Percentiles rank a stretch among this genome's conserved stretches.
Evolutionary conservation across 1,140 invertebrate genomes (phyloP).

Genomic region (Achroia grisella): DNA sequence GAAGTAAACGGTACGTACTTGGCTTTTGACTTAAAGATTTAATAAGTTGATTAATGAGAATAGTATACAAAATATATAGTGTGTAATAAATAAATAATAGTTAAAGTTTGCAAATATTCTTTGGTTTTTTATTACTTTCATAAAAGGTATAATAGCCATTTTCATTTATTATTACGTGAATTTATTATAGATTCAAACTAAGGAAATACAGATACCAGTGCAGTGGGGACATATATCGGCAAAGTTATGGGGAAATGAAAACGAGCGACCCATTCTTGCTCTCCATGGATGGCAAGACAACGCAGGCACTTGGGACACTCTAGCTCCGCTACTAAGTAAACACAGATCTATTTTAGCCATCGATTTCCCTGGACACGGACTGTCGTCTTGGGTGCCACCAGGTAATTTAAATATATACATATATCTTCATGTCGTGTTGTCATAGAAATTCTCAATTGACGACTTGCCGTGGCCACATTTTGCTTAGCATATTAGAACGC

Average conservation of each 20-base stretch:
- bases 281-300: conserved; percentile 88
- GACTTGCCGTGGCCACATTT: too few species aligned
- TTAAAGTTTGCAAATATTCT: background rate
- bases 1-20: too few species aligned
- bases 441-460: too few species aligned
- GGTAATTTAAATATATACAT: conserved; percentile 66
- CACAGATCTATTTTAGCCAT: conserved; percentile 78
- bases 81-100: too few species aligned
- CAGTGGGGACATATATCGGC: conserved; percentile 80
- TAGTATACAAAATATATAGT: too few species aligned
- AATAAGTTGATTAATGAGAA: too few species aligned
- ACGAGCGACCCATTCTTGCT: conserved; percentile 78
- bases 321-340: conserved; percentile 76
- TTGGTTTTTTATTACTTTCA: too few species aligned
- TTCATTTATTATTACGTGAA: too few species aligned
- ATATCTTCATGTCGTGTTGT: too few species aligned
- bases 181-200: conserved; percentile 49
- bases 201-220: conserved; percentile 79
- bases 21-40: too few species aligned
- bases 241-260: conserved; percentile 80
- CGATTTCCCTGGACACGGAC: conserved; percentile 83
- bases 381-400: conserved; percentile 78
- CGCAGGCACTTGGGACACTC: conserved; percentile 81
- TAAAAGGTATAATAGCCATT: too few species aligned
- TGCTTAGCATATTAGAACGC: too few species aligned